These are phyloP conservation scores for Chymomyza fuscimana DNA, from an alignment of 2,888 invertebrate species.

Conservation along the genomic window DNA sequence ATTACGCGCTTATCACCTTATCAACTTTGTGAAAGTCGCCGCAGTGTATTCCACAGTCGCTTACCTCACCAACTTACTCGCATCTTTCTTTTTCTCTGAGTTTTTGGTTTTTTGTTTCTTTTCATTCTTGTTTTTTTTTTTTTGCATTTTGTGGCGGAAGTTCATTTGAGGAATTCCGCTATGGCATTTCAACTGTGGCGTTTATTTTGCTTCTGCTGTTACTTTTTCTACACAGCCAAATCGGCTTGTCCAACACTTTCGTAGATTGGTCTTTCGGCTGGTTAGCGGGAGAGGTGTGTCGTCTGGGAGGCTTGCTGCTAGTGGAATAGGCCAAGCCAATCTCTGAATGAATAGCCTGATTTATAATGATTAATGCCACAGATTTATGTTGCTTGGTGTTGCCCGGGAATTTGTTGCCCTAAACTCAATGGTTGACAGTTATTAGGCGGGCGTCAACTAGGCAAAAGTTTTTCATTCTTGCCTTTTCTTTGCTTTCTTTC, in stretches of 20 bases:
- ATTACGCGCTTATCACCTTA: no score
- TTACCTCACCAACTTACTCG: no score
- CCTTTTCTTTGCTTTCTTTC: background rate
- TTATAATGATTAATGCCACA: conserved; percentile 68
- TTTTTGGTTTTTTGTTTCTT: background rate
- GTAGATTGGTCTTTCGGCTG: background rate
- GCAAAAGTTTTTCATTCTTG: conserved; percentile 4
- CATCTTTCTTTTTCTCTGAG: background rate
- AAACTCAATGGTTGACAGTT: conserved; percentile 20
- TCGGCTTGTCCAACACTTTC: background rate
- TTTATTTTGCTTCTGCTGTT: conserved; percentile 25
- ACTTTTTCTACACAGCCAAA: conserved; percentile 6
- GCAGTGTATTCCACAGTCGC: no score
- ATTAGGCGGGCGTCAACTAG: conserved; percentile 10
- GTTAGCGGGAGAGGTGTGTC: no score
- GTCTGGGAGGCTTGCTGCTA: conserved; percentile 7
- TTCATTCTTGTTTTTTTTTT: conserved; percentile 12
- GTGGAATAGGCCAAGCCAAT: conserved; percentile 29
- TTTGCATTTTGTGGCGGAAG: conserved; percentile 53
- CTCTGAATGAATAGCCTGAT: conserved; percentile 62
- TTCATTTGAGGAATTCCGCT: conserved; percentile 58
- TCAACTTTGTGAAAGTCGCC: no score
- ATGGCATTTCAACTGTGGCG: conserved; percentile 57
- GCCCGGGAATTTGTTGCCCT: conserved; percentile 14
- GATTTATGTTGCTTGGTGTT: conserved; percentile 46